Percentiles rank a stretch among this genome's conserved stretches.
These are phyloP conservation scores for Apomyelois bistriatella DNA, from an alignment of 2,888 invertebrate species.

Conservation along the genomic window DNA sequence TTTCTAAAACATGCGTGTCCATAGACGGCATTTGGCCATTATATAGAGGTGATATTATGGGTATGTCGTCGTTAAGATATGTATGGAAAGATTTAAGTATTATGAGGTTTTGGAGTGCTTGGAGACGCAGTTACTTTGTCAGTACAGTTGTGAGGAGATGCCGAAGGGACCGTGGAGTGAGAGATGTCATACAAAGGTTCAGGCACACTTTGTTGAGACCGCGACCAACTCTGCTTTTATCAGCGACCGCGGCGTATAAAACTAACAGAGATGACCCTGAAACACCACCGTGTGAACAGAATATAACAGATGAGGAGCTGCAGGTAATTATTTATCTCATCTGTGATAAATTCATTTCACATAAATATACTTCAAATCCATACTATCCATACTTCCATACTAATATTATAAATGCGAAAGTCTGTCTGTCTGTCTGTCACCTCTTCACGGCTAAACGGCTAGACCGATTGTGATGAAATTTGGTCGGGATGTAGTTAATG, in stretches of 20 bases:
- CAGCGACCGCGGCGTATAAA: constrained; percentile 64
- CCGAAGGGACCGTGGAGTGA: constrained; percentile 54
- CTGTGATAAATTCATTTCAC: too few relatives aligned
- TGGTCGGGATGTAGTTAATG: too few relatives aligned
- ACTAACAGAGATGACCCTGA: constrained; percentile 36
- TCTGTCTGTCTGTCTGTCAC: too few relatives aligned
- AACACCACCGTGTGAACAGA: constrained; percentile 37
- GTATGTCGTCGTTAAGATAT: constrained; percentile 51
- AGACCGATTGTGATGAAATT: too few relatives aligned
- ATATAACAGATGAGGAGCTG: constrained; percentile 60
- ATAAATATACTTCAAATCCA: too few relatives aligned
- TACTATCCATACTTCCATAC: too few relatives aligned
- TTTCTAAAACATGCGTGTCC: constrained; percentile 40
- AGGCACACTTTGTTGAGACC: constrained; percentile 57
- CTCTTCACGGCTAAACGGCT: too few relatives aligned
- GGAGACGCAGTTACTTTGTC: constrained; percentile 52
- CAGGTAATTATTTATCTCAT: constrained; percentile 39
- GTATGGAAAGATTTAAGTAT: constrained; percentile 55
- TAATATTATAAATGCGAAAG: too few relatives aligned
- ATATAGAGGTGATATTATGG: constrained; percentile 27
- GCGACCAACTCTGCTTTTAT: constrained; percentile 51
- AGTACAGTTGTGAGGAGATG: constrained; percentile 55
- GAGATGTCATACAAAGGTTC: constrained; percentile 59
- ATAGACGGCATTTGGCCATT: constrained; percentile 32
- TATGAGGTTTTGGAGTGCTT: constrained; percentile 53